Base-by-base conservation (phyloP, 2,113 vertebrate genomes). In the Microcebus lehilahytsara region DNA sequence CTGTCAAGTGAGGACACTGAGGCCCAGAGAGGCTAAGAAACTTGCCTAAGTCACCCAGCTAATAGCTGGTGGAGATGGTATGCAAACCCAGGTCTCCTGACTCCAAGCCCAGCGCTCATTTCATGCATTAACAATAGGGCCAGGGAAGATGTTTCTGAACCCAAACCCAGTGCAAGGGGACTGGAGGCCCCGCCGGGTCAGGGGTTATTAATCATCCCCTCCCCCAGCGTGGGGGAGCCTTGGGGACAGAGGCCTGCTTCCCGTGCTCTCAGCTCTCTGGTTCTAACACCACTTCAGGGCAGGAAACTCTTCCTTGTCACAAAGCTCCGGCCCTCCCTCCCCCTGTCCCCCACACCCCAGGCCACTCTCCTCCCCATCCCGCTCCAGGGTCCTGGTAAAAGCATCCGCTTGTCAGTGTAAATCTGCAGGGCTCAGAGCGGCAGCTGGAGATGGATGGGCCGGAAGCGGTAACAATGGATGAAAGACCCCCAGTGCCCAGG, bases 221-320 rank as follows among this genome's bases (percentile, higher is more conserved):
- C 84, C 34, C 83, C 75, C 90, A 25, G 74, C 1, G 0, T 0
- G 27, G 17, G 67, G 81, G 37, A 58, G 49, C 16, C 79, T 85
- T 81, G 25, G 93, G 89, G 89, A 85, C 86, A 89, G 89, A 81
- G 67, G 23, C 51, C n/a, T n/a, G n/a, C n/a, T n/a, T n/a, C n/a
- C n/a, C n/a, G n/a, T n/a, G n/a, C n/a, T n/a, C n/a, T n/a, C n/a
- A n/a, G n/a, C n/a, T n/a, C n/a, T n/a, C n/a, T n/a, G n/a, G n/a
- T n/a, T n/a, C n/a, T n/a, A n/a, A n/a, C n/a, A n/a, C n/a, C n/a
- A n/a, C n/a, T n/a, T n/a, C n/a, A n/a, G n/a, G n/a, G n/a, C n/a
- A n/a, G n/a, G n/a, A n/a, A n/a, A n/a, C n/a, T n/a, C n/a, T n/a
- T n/a, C n/a, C n/a, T n/a, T n/a, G n/a, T n/a, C n/a, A n/a, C n/a